Percentiles rank a stretch among this genome's conserved stretches.
Conservation (phyloP, 2,797 vertebrate species). For the Characodon lateralis region DNA sequence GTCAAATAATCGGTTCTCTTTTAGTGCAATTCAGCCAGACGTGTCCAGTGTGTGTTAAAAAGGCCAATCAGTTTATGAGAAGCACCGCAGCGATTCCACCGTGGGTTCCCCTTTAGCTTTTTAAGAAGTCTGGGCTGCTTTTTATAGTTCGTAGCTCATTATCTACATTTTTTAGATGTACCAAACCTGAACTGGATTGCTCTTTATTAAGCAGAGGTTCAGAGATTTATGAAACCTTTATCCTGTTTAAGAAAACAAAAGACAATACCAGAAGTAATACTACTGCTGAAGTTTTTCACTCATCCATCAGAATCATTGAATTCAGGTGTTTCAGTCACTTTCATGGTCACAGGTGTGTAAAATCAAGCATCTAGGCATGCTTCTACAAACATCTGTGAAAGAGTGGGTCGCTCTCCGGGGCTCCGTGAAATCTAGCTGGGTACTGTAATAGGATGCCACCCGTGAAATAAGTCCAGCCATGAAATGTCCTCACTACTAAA, state of each 20-base stretch:
- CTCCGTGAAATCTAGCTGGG: not conserved
- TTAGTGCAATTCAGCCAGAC: not conserved
- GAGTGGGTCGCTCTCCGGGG: not conserved
- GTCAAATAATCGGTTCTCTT: not conserved
- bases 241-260: not conserved
- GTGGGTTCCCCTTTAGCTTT: conserved; percentile 1
- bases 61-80: not conserved
- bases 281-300: not conserved
- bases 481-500: not conserved
- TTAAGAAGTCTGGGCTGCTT: not conserved
- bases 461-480: not conserved
- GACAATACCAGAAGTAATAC: not conserved
- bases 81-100: not conserved
- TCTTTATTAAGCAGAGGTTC: not conserved
- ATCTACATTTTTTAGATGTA: not conserved
- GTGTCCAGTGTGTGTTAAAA: not conserved
- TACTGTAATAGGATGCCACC: not conserved
- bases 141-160: not conserved
- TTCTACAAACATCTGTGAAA: not conserved
- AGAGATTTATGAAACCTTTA: not conserved
- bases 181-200: not conserved
- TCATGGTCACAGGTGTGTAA: not conserved
- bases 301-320: not conserved
- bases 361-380: not conserved
- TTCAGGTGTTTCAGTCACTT: not conserved